A percentile compares a stretch with the other conserved stretches of the same genome.
phyloP scores from a whole-genome alignment of 2,888 invertebrate genomes.

The Drosophila nr. perissopoda region DNA sequence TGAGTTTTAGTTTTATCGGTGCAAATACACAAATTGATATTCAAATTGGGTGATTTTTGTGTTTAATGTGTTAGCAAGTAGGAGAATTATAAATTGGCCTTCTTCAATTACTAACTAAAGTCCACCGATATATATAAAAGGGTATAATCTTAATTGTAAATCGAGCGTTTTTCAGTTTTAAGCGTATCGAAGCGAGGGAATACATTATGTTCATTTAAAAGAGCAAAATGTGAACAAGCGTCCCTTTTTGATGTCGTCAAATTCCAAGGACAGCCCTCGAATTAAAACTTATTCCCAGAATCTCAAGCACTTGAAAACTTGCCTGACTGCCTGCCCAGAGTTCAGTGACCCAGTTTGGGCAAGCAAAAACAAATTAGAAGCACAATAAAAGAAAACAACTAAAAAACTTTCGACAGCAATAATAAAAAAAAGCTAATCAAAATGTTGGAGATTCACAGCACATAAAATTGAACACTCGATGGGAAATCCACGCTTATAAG shows the following conservation, averaged over 20 bases:
- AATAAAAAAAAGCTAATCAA: not conserved
- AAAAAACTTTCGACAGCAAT: not conserved
- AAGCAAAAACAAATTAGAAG: constrained; percentile 3
- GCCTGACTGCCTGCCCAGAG: constrained; percentile 8
- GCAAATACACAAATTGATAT: not conserved
- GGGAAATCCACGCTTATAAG: not conserved
- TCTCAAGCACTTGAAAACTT: constrained; percentile 6
- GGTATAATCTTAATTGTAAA: not conserved
- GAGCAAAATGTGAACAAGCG: not conserved
- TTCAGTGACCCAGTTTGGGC: constrained; percentile 29
- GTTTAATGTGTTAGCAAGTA: not conserved
- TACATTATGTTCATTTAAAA: not conserved
- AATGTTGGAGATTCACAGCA: constrained; percentile 1
- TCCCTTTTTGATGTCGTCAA: not conserved
- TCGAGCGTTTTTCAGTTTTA: not conserved
- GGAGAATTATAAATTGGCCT: not conserved
- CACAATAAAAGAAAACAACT: not conserved
- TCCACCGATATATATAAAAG: not conserved
- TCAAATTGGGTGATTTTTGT: not conserved
- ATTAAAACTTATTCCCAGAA: not conserved
- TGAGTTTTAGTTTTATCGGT: not conserved
- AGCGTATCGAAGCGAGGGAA: not conserved
- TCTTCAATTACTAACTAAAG: not conserved
- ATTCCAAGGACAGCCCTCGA: constrained; percentile 6
- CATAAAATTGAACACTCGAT: not conserved